Conservation (phyloP, 2,888 invertebrate genomes). For the Listrodromus nycthemerus region DNA sequence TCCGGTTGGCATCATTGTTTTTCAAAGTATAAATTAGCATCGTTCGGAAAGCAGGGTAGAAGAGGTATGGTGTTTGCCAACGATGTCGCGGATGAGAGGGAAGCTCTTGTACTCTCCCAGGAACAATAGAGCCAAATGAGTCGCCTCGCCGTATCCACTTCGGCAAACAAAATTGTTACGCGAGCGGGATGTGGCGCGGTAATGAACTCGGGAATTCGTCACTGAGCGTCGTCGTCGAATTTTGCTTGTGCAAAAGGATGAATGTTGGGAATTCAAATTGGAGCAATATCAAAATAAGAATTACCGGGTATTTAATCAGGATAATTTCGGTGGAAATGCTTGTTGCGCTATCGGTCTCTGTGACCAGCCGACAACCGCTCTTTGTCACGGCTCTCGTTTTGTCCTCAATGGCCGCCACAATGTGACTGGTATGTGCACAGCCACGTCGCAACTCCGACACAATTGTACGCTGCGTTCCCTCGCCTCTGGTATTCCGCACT, state of each 20-base stretch:
- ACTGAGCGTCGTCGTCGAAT: constrained; percentile 3
- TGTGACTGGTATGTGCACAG: background rate
- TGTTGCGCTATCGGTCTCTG: background rate
- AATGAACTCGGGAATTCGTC: constrained; percentile 16
- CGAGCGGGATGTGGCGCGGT: background rate
- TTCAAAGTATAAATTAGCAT: constrained; percentile 58
- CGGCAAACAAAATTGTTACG: constrained; percentile 15
- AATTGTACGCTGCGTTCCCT: background rate
- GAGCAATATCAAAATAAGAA: background rate
- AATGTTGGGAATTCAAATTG: background rate
- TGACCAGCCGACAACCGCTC: background rate
- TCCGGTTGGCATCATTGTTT: constrained; percentile 55
- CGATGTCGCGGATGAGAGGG: constrained; percentile 55
- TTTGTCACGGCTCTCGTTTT: background rate
- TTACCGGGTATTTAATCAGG: background rate
- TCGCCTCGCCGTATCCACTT: constrained; percentile 50
- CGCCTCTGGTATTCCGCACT: constrained; percentile 17
- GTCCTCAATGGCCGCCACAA: background rate
- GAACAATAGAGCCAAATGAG: constrained; percentile 66
- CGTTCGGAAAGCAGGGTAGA: constrained; percentile 14
- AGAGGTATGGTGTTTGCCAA: constrained; percentile 21
- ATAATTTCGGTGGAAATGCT: background rate
- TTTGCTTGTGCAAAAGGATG: background rate
- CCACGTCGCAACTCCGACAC: background rate
- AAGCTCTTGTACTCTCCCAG: constrained; percentile 43